A percentile compares a stretch with the other conserved stretches of the same genome.
phyloP scores from a whole-genome alignment of 1,140 invertebrate species.

The Trichoplusia ni region DNA sequence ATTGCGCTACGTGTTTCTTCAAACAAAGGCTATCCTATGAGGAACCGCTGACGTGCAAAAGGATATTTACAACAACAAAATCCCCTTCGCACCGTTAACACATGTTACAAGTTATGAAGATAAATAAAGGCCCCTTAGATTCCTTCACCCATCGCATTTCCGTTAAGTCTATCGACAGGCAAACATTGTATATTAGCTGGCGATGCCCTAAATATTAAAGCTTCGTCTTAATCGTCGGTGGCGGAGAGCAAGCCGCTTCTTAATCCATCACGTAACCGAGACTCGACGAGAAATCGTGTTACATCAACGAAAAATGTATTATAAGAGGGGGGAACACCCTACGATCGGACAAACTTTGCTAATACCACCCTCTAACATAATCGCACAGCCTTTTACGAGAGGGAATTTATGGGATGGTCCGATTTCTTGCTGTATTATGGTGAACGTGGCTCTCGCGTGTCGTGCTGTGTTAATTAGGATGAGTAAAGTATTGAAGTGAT shows the following conservation, averaged over 20 bases:
- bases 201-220: slow-evolving; percentile 73
- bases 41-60: not conserved
- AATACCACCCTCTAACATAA: slow-evolving; percentile 81
- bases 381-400: slow-evolving; percentile 81
- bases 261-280: slow-evolving; percentile 82
- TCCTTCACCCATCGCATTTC: slow-evolving; percentile 39
- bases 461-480: slow-evolving; percentile 72
- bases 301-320: slow-evolving; percentile 83
- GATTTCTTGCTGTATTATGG: slow-evolving; percentile 80
- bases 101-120: slow-evolving; percentile 13
- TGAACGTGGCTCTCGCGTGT: slow-evolving; percentile 72
- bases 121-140: slow-evolving; percentile 15
- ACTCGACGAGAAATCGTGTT: slow-evolving; percentile 82
- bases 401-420: slow-evolving; percentile 81
- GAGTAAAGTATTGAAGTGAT: slow-evolving; percentile 52
- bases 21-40: not conserved
- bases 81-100: slow-evolving; percentile 18
- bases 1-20: too few relatives aligned
- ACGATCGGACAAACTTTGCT: slow-evolving; percentile 80
- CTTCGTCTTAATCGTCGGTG: slow-evolving; percentile 70
- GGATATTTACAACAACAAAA: slow-evolving; percentile 13
- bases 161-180: slow-evolving; percentile 68
- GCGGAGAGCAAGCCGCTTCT: slow-evolving; percentile 72
- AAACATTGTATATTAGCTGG: slow-evolving; percentile 73
- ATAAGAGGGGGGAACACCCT: slow-evolving; percentile 66